Conservation (phyloP, 2,113 vertebrate genomes). For the Propithecus coquereli region DNA sequence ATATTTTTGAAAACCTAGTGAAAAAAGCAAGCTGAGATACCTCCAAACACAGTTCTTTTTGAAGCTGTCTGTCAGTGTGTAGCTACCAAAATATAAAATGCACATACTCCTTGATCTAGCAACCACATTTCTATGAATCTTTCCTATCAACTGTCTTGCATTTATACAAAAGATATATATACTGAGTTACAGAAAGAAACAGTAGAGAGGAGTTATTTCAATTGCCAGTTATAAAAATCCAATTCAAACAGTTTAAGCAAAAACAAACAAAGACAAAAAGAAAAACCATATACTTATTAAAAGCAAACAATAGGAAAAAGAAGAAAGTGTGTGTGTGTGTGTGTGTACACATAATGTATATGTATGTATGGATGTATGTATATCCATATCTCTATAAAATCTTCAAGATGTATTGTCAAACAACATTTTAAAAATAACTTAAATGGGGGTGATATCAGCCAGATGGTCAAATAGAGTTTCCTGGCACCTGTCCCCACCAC, state of each 20-base stretch:
- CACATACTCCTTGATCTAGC: not conserved
- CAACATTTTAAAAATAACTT: not conserved
- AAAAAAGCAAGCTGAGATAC: not conserved
- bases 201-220: not conserved
- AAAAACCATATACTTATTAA: not conserved
- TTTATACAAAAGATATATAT: not conserved
- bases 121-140: not conserved
- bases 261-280: not conserved
- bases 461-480: not conserved
- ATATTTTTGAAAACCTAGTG: slow-evolving; percentile 12
- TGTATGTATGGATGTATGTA: not conserved
- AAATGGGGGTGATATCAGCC: not conserved
- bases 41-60: not conserved
- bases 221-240: not conserved
- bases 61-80: slow-evolving; percentile 15
- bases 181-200: not conserved
- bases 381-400: not conserved
- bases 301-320: not conserved
- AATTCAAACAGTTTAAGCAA: not conserved
- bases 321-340: not conserved
- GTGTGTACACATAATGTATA: not conserved
- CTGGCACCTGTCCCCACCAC: not conserved
- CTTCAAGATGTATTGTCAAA: not conserved
- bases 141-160: not conserved
- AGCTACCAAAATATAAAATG: not conserved